Evolutionary conservation across 2,797 vertebrate species (phyloP).

Genomic region (Pangasius sanitwongsei): DNA sequence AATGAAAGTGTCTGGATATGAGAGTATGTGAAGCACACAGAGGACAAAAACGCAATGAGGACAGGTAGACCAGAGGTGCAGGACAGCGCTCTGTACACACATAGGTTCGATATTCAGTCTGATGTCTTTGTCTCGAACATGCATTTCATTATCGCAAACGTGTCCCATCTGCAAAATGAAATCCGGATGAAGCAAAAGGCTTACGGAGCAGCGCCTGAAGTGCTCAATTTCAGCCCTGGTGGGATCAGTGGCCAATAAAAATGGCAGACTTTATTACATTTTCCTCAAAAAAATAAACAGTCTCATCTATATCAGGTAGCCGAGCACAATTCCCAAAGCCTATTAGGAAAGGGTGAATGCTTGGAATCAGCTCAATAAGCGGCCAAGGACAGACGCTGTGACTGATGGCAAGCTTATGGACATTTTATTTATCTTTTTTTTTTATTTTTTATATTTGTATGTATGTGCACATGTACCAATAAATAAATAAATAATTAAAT

Average conservation of each 20-base stretch:
- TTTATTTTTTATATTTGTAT: not conserved
- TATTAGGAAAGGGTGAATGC: constrained; percentile 53
- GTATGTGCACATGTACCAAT: too few species aligned
- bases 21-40: not conserved
- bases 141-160: constrained; percentile 59
- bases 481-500: not conserved
- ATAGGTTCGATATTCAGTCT: not conserved
- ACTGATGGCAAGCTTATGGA: constrained; percentile 47
- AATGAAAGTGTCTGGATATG: constrained; percentile 7
- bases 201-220: constrained; percentile 35
- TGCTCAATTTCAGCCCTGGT: constrained; percentile 52
- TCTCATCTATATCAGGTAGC: constrained; percentile 53
- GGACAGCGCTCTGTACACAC: constrained; percentile 11
- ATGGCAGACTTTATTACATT: constrained; percentile 57
- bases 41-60: constrained; percentile 12
- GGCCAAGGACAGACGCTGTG: constrained; percentile 65
- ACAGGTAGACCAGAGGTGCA: constrained; percentile 14
- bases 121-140: constrained; percentile 49
- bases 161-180: constrained; percentile 57
- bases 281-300: constrained; percentile 54
- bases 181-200: constrained; percentile 46
- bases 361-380: constrained; percentile 65
- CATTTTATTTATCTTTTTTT: not conserved
- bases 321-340: constrained; percentile 59
- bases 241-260: constrained; percentile 59